A percentile compares a stretch with the other conserved stretches of the same genome.
phyloP scores from a whole-genome alignment of 2,797 vertebrate species.

The Orestias chungarensis region DNA sequence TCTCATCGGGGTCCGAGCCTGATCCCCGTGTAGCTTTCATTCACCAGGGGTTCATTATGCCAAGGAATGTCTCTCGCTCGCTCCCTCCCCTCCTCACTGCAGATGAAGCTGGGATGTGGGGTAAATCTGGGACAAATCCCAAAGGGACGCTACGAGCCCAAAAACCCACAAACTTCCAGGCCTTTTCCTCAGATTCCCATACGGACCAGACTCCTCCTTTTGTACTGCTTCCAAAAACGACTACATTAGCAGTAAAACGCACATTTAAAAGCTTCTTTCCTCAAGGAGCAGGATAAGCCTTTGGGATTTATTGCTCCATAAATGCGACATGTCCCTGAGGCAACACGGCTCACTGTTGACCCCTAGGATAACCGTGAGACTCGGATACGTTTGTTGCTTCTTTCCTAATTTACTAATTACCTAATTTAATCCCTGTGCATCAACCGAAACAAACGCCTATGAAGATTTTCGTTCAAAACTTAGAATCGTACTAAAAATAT shows the following conservation, averaged over 20 bases:
- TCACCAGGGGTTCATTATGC: slow-evolving; percentile 75
- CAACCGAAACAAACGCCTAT: slow-evolving; percentile 24
- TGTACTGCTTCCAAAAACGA: slow-evolving; percentile 42
- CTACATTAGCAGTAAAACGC: slow-evolving; percentile 33
- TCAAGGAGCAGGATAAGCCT: slow-evolving; percentile 65
- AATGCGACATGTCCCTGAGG: slow-evolving; percentile 70
- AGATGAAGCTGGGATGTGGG: slow-evolving; percentile 65
- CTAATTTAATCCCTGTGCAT: slow-evolving; percentile 34
- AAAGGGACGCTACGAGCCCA: slow-evolving; percentile 56
- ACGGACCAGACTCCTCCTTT: slow-evolving; percentile 45
- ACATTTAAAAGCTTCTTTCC: slow-evolving; percentile 39
- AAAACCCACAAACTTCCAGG: slow-evolving; percentile 47
- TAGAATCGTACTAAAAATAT: too few species aligned
- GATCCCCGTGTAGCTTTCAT: slow-evolving; percentile 76
- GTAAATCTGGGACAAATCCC: slow-evolving; percentile 74
- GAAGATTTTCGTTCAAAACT: too few species aligned
- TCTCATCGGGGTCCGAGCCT: slow-evolving; percentile 75
- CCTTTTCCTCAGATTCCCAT: slow-evolving; percentile 29
- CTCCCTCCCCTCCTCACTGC: slow-evolving; percentile 69
- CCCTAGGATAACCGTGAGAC: slow-evolving; percentile 70
- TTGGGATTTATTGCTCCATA: slow-evolving; percentile 81
- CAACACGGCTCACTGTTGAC: slow-evolving; percentile 71
- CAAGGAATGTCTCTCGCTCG: slow-evolving; percentile 73
- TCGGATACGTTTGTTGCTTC: too few species aligned
- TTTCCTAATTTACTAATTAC: too few species aligned